Percentiles rank a stretch among this genome's conserved stretches.
Evolutionary conservation across 2,113 vertebrate species (phyloP).

Genomic region (Peucedramus taeniatus): DNA sequence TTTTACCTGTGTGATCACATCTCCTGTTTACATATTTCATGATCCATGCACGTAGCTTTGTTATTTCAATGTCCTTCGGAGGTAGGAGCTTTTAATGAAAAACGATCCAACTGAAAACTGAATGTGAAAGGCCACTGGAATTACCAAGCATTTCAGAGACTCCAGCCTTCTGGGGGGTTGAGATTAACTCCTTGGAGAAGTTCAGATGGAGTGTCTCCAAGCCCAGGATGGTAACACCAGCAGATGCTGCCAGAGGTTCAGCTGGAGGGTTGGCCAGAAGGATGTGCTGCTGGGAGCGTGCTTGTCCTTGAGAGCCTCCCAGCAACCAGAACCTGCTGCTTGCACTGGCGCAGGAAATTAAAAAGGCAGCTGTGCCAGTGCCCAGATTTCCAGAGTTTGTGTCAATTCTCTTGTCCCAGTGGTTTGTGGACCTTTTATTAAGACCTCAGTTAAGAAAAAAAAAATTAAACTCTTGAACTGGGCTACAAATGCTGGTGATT

Average conservation of each 20-base stretch:
- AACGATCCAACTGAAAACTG: not conserved
- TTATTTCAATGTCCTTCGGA: not conserved
- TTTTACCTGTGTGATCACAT: not conserved
- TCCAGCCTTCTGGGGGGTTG: not conserved
- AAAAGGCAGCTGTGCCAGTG: not conserved
- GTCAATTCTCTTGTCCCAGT: not conserved
- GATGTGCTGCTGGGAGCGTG: accelerated
- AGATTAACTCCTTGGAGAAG: not conserved
- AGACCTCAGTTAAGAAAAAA: not conserved
- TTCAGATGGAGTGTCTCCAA: not conserved
- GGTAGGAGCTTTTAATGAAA: not conserved
- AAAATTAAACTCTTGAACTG: not conserved
- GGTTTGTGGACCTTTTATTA: not conserved
- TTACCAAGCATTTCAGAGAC: not conserved
- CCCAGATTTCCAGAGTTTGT: not conserved
- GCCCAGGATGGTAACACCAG: not conserved
- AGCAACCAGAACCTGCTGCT: accelerated
- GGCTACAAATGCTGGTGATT: not conserved
- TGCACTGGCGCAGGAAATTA: not conserved
- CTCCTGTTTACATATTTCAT: not conserved
- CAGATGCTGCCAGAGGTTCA: not conserved
- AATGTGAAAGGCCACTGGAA: not conserved
- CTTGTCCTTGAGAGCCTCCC: accelerated
- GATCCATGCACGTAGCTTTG: not conserved
- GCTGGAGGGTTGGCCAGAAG: not conserved